Evolutionary conservation across 1,140 invertebrate species (phyloP).

Genomic region (Trachymyrmex cornetzi): DNA sequence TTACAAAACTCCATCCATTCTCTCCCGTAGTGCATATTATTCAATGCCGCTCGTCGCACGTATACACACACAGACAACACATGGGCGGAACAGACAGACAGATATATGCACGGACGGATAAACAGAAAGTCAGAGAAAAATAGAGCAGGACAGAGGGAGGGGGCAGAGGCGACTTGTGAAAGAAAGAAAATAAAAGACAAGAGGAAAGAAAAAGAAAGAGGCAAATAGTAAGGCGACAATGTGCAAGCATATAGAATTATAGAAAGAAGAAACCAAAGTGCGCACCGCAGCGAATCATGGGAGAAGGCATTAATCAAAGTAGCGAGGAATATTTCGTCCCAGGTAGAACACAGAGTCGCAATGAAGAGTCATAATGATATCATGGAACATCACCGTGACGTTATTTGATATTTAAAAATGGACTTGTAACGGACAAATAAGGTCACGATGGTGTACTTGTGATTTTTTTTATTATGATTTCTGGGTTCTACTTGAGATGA

Average conservation of each 20-base stretch:
- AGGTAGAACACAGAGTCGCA: too few relatives aligned
- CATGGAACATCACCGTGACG: too few relatives aligned
- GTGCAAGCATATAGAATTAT: conserved; percentile 60
- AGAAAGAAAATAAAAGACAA: neutral
- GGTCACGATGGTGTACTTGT: too few relatives aligned
- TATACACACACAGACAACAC: conserved; percentile 62
- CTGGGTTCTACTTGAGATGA: neutral
- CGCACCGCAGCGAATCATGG: conserved; percentile 40
- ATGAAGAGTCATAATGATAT: too few relatives aligned
- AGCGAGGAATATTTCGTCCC: conserved; percentile 5
- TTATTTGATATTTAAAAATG: too few relatives aligned
- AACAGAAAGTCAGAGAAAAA: conserved; percentile 60
- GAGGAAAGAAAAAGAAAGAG: conserved; percentile 32
- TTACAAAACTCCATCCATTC: conserved; percentile 68
- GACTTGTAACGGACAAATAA: too few relatives aligned
- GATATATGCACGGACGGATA: conserved; percentile 62
- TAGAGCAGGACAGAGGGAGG: conserved; percentile 13
- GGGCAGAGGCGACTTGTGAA: neutral
- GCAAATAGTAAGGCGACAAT: conserved; percentile 49
- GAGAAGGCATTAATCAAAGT: conserved; percentile 61
- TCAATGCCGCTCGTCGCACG: conserved; percentile 69
- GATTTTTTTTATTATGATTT: too few relatives aligned
- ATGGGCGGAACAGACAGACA: conserved; percentile 68
- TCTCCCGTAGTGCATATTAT: conserved; percentile 69
- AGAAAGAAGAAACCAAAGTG: conserved; percentile 67